Conservation (phyloP, 2,113 vertebrate genomes). For the Fregetta grallaria region DNA sequence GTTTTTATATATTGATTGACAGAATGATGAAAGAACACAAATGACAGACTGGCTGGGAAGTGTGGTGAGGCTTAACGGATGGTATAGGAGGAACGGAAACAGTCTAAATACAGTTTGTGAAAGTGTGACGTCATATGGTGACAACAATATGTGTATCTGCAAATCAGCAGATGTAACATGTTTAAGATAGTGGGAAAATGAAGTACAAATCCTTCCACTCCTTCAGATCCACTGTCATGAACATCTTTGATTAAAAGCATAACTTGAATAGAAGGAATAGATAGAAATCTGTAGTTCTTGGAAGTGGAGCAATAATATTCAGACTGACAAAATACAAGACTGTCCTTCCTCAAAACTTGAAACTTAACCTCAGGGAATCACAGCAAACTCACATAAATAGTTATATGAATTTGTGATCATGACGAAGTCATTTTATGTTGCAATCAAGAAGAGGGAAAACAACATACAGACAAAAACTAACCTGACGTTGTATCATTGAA, state of each 20-base stretch:
- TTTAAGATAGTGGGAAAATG: neutral
- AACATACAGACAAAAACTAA: neutral
- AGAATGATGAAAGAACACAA: neutral
- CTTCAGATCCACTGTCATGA: neutral
- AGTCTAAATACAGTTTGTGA: neutral
- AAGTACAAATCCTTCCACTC: neutral
- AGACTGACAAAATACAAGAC: neutral
- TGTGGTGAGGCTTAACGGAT: neutral
- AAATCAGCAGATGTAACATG: neutral
- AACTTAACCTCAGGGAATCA: neutral
- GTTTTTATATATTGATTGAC: neutral
- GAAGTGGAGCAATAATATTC: neutral
- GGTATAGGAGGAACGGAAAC: neutral
- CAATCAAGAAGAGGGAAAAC: neutral
- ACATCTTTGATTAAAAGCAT: neutral
- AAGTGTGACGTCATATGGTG: neutral
- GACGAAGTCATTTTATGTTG: neutral
- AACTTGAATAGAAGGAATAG: neutral
- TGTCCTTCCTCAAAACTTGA: neutral
- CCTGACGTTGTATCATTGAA: neutral
- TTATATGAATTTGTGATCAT: neutral
- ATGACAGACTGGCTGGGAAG: neutral
- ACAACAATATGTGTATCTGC: neutral
- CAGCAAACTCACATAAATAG: neutral
- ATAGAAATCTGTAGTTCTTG: neutral